These are phyloP conservation scores for Carollia perspicillata DNA, from an alignment of 2,113 vertebrate genomes.

Conservation along the genomic window DNA sequence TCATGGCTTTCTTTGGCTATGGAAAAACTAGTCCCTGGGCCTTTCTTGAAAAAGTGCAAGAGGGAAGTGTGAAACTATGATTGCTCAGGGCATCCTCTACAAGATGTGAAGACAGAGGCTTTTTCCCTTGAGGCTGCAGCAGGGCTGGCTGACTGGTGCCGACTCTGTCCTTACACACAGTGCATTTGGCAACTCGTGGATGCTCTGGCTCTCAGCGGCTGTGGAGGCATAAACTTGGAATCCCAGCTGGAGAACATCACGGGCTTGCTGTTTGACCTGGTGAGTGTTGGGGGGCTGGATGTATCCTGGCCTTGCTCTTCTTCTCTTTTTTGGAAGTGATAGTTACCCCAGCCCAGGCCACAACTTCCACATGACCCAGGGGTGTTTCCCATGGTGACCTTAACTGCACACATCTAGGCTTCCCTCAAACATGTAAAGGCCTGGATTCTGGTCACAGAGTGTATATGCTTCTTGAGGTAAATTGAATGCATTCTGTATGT, in stretches of 20 bases:
- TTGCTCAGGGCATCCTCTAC: background rate
- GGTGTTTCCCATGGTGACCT: background rate
- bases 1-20: background rate
- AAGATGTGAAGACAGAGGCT: background rate
- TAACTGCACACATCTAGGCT: background rate
- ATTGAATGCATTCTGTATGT: background rate
- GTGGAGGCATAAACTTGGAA: background rate
- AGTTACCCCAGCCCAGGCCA: background rate
- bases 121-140: background rate
- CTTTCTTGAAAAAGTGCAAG: background rate
- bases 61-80: background rate
- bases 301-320: background rate
- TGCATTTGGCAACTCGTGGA: conserved; percentile 36
- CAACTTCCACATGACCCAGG: background rate
- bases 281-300: background rate
- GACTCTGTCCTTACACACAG: background rate
- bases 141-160: background rate
- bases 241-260: background rate
- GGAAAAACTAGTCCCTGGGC: background rate
- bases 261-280: background rate
- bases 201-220: background rate
- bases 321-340: background rate
- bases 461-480: background rate
- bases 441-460: background rate
- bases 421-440: background rate